phyloP scores from a whole-genome alignment of 2,888 invertebrate species.

The Nezara viridula region DNA sequence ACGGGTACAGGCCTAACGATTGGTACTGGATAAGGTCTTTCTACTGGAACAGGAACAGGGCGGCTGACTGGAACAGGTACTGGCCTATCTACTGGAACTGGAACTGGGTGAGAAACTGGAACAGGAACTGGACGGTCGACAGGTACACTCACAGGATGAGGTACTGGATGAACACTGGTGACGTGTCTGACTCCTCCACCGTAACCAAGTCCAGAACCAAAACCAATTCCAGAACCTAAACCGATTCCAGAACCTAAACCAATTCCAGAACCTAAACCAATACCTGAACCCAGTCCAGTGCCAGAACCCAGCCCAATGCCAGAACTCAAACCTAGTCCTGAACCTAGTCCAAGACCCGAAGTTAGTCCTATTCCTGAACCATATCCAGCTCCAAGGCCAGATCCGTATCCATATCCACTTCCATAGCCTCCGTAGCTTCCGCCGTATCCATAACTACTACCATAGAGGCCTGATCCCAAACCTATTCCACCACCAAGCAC shows the following conservation, averaged over 20 bases:
- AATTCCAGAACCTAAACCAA: constrained; percentile 19
- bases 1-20: constrained; percentile 69
- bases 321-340: constrained; percentile 18
- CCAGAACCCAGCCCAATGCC: constrained; percentile 9
- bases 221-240: constrained; percentile 66
- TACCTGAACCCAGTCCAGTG: constrained; percentile 10
- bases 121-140: constrained; percentile 66
- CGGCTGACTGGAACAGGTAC: constrained; percentile 59
- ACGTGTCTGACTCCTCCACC: constrained; percentile 56
- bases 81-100: constrained; percentile 63
- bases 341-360: background rate
- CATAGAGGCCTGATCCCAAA: background rate
- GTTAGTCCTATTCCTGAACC: constrained; percentile 14
- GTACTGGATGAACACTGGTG: constrained; percentile 60
- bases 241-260: constrained; percentile 51
- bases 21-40: constrained; percentile 69
- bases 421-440: background rate
- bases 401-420: background rate
- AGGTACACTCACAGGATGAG: constrained; percentile 66
- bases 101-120: constrained; percentile 65
- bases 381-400: constrained; percentile 19
- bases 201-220: constrained; percentile 66
- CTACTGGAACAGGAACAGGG: constrained; percentile 68
- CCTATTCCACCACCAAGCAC: constrained; percentile 4
- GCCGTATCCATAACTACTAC: constrained; percentile 25